Base-by-base conservation (phyloP, 1,140 invertebrate genomes). In the Hylaeus anthracinus region DNA sequence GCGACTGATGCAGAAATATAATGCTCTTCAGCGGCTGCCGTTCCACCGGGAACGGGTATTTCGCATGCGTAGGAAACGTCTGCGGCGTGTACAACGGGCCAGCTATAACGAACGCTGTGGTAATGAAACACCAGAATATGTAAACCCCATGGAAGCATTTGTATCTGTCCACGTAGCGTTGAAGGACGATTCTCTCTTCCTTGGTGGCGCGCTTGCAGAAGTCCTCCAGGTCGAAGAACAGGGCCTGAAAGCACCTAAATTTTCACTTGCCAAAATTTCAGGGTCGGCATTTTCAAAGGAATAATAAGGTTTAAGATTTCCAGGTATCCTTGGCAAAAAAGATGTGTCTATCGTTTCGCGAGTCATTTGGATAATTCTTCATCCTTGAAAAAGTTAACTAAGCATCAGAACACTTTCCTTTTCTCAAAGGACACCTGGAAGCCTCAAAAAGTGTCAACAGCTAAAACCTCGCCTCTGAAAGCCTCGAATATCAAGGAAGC, bases 41-140 rank as follows among this genome's bases (percentile, higher is more conserved):
- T 14, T 88, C 69, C 0, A 88, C 69, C 0, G 82, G 8, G 86
- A 92, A 91, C 1, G 90, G 90, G 86, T 92, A 92, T n/a, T 82
- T 74, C 0, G 88, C 89, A 15, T 85, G 60, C 1, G 88, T 87
- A 4, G 91, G 90, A 37, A 91, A 89, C 1, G 56, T 65, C 48
- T 83, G 67, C 1, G 72, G 26, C 37, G 86, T 55, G 14, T 86
- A 72, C 6, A 90, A 8, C 39, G 90, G 90, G 0, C 84, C 67
- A 9, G 63, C 48, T 69, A 88, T 83, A 53, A 90, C 70, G 0
- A 81, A 26, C 10, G 67, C 9, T 3, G 80, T 6, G 14, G 82
- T 67, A 0, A 86, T 14, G 56, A 87, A 88, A 5, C 77, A 48
- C 70, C 79, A 76, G 9, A 84, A 12, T 3, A 63, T 64, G 2